Conservation (phyloP, 2,113 vertebrate species). For the Okapia johnstoni region DNA sequence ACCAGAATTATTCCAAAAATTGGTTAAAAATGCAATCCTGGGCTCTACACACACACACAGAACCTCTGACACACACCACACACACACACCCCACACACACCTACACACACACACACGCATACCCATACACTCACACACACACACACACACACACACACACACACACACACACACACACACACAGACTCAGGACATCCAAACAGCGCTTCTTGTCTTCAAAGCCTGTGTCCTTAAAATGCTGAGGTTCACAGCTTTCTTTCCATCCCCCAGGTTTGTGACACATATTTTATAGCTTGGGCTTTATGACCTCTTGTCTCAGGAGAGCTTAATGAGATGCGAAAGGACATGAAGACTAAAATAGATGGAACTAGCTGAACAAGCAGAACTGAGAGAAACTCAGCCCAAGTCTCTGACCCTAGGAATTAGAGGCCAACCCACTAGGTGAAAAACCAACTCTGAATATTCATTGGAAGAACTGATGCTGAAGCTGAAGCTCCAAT, state of each 20-base stretch:
- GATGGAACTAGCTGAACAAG: background rate
- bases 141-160: background rate
- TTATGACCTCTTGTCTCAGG: background rate
- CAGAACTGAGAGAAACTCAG: background rate
- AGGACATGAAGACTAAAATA: background rate
- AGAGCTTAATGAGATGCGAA: background rate
- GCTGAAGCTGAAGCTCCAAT: background rate
- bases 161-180: background rate
- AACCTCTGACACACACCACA: too few species aligned
- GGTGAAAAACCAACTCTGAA: background rate
- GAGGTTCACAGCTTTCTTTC: background rate
- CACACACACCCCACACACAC: too few species aligned
- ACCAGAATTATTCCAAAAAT: constrained; percentile 10
- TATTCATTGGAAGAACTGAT: background rate
- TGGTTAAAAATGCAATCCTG: constrained; percentile 15
- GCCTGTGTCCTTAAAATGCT: background rate
- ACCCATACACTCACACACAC: too few species aligned
- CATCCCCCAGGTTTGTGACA: background rate
- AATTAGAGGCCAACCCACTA: background rate
- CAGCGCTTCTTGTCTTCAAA: background rate
- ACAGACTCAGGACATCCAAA: background rate
- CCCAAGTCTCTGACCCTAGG: background rate
- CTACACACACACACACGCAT: too few species aligned
- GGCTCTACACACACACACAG: background rate
- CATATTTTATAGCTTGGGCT: background rate